Base-by-base conservation (phyloP, 2,888 invertebrate genomes). In the Noctua pronuba region DNA sequence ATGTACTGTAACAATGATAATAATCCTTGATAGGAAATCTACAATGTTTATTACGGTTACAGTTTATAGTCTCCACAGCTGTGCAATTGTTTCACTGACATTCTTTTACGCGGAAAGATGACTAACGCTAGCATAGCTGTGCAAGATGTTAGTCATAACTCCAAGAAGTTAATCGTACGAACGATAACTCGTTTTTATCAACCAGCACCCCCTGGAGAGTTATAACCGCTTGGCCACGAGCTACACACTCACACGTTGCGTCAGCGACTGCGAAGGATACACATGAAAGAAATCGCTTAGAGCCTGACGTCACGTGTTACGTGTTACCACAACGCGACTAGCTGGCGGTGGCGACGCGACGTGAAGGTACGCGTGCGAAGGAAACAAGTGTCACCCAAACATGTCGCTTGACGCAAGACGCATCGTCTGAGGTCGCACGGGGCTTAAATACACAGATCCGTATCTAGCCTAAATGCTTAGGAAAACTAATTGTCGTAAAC, bases 41-140 rank as follows among this genome's bases (percentile, higher is more conserved):
- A 38, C 28, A 44, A 52, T 62, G 28, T 52, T 38, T 52, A 21
- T 62, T 38, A 73, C 24, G 21, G 18, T 35, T 52, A 71, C 52
- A 52, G 28, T 52, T 52, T n/a, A 77, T 21, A 77, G 68, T 24
- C 21, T 24, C 71, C 21, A 58, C 77, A 77, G 79, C 76, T 79
- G 77, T 79, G 55, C 79, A 46, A 77, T 68, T 46, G 73, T 73
- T 80, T 41, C 41, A 52, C 66, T 3, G 44, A 62, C 65, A 75
- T 79, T 76, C 49, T 62, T 65, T 28, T 52, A 76, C 24, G 31
- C 58, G 60, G 58, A 44, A 76, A 31, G 18, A 75, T 79, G 79
- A 82, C 66, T 79, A 82, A 79, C 60, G 76, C 21, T 35, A 44
- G 16, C 35, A 60, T 82, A 82, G 75, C 79, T 52, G 76, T 82